A percentile compares a stretch with the other conserved stretches of the same genome.
phyloP scores from a whole-genome alignment of 2,113 vertebrate genomes.

The Zeus faber region DNA sequence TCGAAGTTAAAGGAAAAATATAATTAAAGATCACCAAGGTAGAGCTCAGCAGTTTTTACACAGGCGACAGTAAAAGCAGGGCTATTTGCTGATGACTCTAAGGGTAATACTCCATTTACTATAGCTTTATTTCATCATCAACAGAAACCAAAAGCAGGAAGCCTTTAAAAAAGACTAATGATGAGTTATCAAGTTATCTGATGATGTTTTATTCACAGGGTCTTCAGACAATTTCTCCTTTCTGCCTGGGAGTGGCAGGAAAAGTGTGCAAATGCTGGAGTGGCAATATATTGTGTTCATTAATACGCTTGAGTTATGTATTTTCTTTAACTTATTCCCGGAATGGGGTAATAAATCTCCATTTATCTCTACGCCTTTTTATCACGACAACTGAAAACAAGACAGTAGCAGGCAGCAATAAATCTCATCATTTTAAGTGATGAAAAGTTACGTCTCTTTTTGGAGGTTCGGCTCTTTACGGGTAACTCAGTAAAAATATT shows the following conservation, averaged over 20 bases:
- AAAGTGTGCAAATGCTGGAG: background rate
- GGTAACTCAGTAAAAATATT: no score
- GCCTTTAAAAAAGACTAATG: background rate
- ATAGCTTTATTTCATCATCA: background rate
- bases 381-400: no score
- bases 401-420: no score
- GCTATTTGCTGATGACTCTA: background rate
- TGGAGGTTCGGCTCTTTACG: no score
- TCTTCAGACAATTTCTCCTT: background rate
- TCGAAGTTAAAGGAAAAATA: background rate
- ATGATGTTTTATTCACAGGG: background rate
- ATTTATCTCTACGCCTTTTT: no score
- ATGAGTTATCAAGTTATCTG: background rate
- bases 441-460: no score
- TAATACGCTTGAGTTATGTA: no score
- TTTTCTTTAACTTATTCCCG: no score
- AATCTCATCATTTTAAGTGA: no score
- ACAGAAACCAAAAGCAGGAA: background rate
- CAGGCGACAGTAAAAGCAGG: background rate
- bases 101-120: background rate
- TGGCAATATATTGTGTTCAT: no score
- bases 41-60: background rate
- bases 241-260: background rate
- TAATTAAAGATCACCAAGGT: constrained; percentile 1
- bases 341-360: no score